Conservation (phyloP, 2,113 vertebrate genomes). For the Emberiza fucata region DNA sequence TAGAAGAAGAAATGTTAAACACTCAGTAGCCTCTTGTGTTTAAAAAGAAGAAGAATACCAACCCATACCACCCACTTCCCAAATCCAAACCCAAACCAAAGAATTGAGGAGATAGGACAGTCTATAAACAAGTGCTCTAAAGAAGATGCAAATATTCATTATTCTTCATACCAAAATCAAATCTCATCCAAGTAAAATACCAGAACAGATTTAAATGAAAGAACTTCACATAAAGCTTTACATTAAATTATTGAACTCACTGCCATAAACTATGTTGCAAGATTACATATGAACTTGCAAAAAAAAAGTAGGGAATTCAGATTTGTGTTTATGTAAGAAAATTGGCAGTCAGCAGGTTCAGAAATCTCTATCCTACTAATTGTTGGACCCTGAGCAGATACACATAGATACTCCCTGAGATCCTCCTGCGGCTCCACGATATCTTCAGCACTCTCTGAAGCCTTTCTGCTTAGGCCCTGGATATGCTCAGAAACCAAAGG, state of each 20-base stretch:
- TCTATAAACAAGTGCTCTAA: neutral
- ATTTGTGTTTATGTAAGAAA: neutral
- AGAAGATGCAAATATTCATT: neutral
- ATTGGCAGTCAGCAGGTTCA: neutral
- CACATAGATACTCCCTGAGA: neutral
- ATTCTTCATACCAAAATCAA: neutral
- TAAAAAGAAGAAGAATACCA: neutral
- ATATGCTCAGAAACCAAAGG: neutral
- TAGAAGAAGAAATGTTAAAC: neutral
- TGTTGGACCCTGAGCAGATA: neutral
- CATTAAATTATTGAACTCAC: neutral
- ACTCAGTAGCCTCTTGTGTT: neutral
- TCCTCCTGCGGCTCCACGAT: neutral
- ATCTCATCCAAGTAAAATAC: neutral
- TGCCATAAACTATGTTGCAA: neutral
- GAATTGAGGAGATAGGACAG: neutral
- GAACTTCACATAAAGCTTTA: neutral
- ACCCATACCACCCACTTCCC: rapidly evolving
- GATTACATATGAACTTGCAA: neutral
- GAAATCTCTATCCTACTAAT: neutral
- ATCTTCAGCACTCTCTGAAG: neutral
- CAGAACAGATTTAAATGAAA: neutral
- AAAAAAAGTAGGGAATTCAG: neutral
- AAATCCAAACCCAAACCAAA: neutral
- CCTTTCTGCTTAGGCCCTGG: neutral